phyloP scores from a whole-genome alignment of 2,113 vertebrate genomes.

The Rhynchomys soricoides region DNA sequence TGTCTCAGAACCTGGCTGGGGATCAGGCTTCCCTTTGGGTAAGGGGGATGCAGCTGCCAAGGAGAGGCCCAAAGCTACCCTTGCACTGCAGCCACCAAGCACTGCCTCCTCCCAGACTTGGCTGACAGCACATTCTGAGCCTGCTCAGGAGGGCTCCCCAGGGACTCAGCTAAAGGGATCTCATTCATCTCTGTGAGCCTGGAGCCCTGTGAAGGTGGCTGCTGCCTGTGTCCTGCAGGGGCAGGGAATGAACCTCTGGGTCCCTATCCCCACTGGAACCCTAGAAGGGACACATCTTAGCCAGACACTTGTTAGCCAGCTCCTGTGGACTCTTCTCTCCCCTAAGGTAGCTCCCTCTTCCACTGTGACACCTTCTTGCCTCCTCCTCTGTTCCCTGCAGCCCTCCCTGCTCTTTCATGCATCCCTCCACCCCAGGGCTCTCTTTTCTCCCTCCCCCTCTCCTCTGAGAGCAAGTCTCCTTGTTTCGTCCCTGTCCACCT shows the following conservation, averaged over 20 bases:
- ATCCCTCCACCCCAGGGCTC: not conserved
- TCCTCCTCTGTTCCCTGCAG: not conserved
- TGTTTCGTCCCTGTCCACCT: not conserved
- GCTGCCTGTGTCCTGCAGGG: not conserved
- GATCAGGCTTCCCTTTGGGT: not conserved
- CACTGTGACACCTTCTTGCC: conserved; percentile 22
- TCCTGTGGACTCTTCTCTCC: not conserved
- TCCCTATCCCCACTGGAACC: not conserved
- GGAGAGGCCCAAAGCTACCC: not conserved
- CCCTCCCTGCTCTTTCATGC: not conserved
- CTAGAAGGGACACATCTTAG: not conserved
- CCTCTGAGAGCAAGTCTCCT: not conserved
- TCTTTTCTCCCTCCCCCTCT: not conserved
- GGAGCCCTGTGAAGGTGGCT: not conserved
- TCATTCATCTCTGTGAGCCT: conserved; percentile 64
- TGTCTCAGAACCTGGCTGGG: not conserved
- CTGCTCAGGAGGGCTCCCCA: conserved; percentile 78
- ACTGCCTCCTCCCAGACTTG: conserved; percentile 43
- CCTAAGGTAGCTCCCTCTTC: not conserved
- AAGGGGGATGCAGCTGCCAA: conserved; percentile 4
- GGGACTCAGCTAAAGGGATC: conserved; percentile 63
- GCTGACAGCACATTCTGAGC: conserved; percentile 83
- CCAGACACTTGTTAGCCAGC: not conserved
- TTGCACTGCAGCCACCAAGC: not conserved
- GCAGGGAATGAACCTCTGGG: conserved; percentile 17